Evolutionary conservation across 2,888 invertebrate genomes (phyloP).

Genomic region (Pristionchus japonicus): DNA sequence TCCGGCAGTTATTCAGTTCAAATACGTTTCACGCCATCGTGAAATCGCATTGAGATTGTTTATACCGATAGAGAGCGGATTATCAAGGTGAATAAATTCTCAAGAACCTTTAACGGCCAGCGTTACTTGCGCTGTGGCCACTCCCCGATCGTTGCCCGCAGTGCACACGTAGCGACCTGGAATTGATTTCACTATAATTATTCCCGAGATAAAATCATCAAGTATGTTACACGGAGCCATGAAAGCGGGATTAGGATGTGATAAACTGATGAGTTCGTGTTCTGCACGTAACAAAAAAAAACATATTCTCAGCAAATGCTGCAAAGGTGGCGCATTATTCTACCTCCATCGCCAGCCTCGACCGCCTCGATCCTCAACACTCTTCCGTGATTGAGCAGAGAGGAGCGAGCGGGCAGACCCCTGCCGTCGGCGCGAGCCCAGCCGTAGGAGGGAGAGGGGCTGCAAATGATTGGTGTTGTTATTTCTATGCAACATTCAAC

Average conservation of each 20-base stretch:
- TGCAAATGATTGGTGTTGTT: slow-evolving; percentile 43
- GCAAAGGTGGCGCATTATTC: too few species aligned
- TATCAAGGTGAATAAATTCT: too few species aligned
- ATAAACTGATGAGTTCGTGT: background rate
- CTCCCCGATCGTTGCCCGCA: slow-evolving; percentile 66
- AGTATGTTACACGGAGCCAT: background rate
- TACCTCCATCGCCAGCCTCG: slow-evolving; percentile 51
- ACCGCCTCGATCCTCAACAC: slow-evolving; percentile 70
- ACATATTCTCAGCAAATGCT: too few species aligned
- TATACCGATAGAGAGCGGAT: too few species aligned
- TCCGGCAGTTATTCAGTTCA: too few species aligned
- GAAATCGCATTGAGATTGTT: too few species aligned
- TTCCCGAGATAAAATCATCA: background rate
- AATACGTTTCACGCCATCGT: too few species aligned
- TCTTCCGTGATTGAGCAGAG: slow-evolving; percentile 66
- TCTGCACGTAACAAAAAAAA: too few species aligned
- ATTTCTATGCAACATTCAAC: background rate
- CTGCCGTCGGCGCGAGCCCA: slow-evolving; percentile 70
- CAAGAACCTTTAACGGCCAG: slow-evolving; percentile 69
- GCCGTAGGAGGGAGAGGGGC: slow-evolving; percentile 69
- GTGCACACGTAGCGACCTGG: slow-evolving; percentile 65
- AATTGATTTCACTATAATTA: background rate
- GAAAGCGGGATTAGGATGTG: background rate
- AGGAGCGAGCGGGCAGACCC: slow-evolving; percentile 60
- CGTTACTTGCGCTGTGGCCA: slow-evolving; percentile 64